A percentile compares a stretch with the other conserved stretches of the same genome.
These are phyloP conservation scores for Channa maculata DNA, from an alignment of 2,113 vertebrate genomes.

Conservation along the genomic window DNA sequence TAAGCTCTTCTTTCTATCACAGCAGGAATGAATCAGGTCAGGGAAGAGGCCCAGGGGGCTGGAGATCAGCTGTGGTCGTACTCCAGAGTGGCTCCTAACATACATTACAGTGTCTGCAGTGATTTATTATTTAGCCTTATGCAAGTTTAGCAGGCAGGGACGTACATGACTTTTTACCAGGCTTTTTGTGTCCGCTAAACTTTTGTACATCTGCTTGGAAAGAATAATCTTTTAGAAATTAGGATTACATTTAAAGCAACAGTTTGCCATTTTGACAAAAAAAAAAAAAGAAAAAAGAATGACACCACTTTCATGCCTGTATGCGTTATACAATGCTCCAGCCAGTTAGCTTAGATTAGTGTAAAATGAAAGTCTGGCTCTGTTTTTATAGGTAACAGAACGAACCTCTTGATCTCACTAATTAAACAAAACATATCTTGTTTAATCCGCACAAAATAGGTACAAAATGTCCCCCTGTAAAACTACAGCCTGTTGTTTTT, in stretches of 20 bases:
- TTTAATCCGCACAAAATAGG: no score
- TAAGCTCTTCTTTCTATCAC: conserved; percentile 55
- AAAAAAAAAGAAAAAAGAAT: neutral
- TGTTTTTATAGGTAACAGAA: no score
- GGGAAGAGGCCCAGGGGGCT: conserved; percentile 59
- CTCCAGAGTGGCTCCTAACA: conserved; percentile 45
- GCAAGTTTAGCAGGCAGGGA: conserved; percentile 23
- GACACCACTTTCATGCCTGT: neutral
- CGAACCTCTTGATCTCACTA: no score
- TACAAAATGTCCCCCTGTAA: no score
- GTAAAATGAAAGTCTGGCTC: no score
- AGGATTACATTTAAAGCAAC: neutral
- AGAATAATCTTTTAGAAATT: neutral
- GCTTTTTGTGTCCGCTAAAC: neutral
- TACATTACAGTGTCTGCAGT: conserved; percentile 28
- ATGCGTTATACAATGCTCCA: neutral
- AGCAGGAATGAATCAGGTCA: conserved; percentile 70
- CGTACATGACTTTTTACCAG: conserved; percentile 11
- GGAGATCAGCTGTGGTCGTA: conserved; percentile 49
- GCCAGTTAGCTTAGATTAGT: neutral
- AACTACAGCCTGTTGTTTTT: neutral
- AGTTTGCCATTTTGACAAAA: neutral
- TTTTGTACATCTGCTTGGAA: conserved; percentile 7
- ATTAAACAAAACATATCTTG: no score
- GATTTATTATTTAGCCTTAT: conserved; percentile 32